Evolutionary conservation across 92 coral and sea anemone genomes (phyloP).

Genomic region (Diadumene lineata): DNA sequence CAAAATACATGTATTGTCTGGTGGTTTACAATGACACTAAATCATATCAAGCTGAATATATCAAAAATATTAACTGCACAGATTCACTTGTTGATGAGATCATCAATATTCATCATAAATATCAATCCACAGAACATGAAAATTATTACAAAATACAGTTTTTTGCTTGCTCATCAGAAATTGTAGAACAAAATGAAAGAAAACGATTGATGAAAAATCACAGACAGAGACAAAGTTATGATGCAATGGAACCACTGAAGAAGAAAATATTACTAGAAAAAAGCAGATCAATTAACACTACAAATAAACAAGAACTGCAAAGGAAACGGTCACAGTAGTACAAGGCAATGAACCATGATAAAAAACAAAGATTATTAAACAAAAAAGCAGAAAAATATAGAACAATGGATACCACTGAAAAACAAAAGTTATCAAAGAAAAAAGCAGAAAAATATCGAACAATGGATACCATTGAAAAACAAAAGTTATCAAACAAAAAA

Average conservation of each 20-base stretch:
- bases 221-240: constrained; percentile 12
- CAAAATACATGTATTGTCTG: too few relatives aligned
- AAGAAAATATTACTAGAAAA: constrained; percentile 17
- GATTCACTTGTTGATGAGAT: too few relatives aligned
- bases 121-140: too few relatives aligned
- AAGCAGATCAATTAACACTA: not conserved
- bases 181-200: constrained; percentile 19
- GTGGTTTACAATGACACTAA: too few relatives aligned
- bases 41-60: too few relatives aligned
- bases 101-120: too few relatives aligned
- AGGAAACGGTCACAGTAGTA: not conserved
- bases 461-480: too few relatives aligned
- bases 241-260: too few relatives aligned
- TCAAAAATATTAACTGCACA: not conserved
- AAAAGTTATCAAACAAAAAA: too few relatives aligned
- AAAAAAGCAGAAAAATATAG: too few relatives aligned
- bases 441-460: not conserved
- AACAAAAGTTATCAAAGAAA: not conserved
- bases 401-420: too few relatives aligned
- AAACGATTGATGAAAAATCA: constrained; percentile 16
- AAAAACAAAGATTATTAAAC: constrained; percentile 1
- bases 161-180: not conserved
- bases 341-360: constrained; percentile 15
- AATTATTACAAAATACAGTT: too few relatives aligned
- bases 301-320: constrained; percentile 8